Evolutionary conservation across 2,888 invertebrate species (phyloP), one percentile per base, ranked within the genome.

Genomic region (Zygaena filipendulae): DNA sequence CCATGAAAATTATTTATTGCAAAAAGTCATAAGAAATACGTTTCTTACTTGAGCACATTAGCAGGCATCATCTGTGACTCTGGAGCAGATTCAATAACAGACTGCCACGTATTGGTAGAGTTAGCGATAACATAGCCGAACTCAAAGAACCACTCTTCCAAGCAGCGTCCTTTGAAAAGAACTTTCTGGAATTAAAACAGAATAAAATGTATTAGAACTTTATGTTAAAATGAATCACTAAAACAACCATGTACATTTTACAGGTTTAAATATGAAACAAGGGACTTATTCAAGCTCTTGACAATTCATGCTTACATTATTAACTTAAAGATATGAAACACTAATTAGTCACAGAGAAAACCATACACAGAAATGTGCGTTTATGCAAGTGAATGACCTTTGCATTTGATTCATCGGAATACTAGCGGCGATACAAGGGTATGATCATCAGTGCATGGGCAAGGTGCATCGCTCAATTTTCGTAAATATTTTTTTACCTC

Each of bases 1-100:
- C n/a, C n/a, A n/a, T n/a, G n/a, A n/a, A n/a, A n/a, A n/a, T n/a
- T n/a, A n/a, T n/a, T n/a, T n/a, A n/a, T n/a, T n/a, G n/a, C n/a
- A n/a, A n/a, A n/a, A n/a, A n/a, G n/a, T n/a, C n/a, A n/a, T n/a
- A n/a, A n/a, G n/a, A n/a, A n/a, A n/a, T n/a, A n/a, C n/a, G n/a
- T n/a, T n/a, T n/a, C 72, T 59, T 74, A 96, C 96, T 95, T 98
- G 44, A 99, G 84, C 37, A 98, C 88, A 66, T 92, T 93, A 3
- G 98, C 97, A n/a, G 99, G 98, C 95, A 99, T 97, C 98, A 99
- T 99, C 77, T 99, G 97, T 29, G 95, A 95, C 68, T 99, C 98
- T 0, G 99, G 98, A 0, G 99, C 98, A 7, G 99, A 98, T 74
- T 98, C 97, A 49, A 99, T 97, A 32, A 96, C 85, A 29, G 95